Conservation (phyloP, 1,140 invertebrate genomes). For the Vanessa tameamea region DNA sequence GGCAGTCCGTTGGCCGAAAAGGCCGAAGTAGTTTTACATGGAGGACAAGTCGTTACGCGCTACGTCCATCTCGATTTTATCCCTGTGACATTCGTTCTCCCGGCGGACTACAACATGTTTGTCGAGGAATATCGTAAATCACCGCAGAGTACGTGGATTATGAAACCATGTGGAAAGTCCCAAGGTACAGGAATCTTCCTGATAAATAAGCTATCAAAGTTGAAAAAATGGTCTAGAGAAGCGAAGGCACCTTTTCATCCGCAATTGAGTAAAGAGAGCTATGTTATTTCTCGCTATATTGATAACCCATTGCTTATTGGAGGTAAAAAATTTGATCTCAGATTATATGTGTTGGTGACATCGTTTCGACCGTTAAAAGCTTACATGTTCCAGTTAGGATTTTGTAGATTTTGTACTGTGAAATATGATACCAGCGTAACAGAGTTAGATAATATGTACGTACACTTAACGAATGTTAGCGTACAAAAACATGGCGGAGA, state of each 20-base stretch:
- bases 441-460: constrained; percentile 91
- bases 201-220: constrained; percentile 93
- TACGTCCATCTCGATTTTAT: constrained; percentile 94
- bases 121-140: constrained; percentile 97
- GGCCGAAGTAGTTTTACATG: constrained; percentile 73
- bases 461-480: constrained; percentile 95
- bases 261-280: constrained; percentile 91
- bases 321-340: constrained; percentile 93
- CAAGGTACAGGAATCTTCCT: constrained; percentile 94
- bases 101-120: constrained; percentile 98
- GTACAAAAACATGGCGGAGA: constrained; percentile 92
- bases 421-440: constrained; percentile 91
- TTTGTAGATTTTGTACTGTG: constrained; percentile 90
- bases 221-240: constrained; percentile 93
- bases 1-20: constrained; percentile 92
- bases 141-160: constrained; percentile 97
- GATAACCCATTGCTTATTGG: constrained; percentile 92
- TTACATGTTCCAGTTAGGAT: constrained; percentile 91
- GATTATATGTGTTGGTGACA: constrained; percentile 92
- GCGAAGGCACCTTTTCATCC: constrained; percentile 91
- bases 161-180: constrained; percentile 97
- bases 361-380: constrained; percentile 90
- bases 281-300: constrained; percentile 95
- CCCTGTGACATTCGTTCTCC: constrained; percentile 95
- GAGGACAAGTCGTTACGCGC: constrained; percentile 87